These are phyloP conservation scores for Lophura swinhoii DNA, from an alignment of 2,797 vertebrate species.

Conservation along the genomic window DNA sequence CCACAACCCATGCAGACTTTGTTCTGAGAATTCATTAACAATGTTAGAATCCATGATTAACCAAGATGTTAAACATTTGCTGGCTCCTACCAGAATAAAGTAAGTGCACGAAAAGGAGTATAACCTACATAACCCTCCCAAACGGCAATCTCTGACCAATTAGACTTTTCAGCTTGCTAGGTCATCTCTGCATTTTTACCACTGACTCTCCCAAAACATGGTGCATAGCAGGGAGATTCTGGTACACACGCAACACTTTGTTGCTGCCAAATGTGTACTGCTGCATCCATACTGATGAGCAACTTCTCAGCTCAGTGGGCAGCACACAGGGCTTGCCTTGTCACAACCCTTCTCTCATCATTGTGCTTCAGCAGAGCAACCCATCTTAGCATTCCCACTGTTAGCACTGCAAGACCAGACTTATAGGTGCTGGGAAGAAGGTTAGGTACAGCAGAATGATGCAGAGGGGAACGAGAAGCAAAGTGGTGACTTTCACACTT, in stretches of 20 bases:
- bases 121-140: neutral
- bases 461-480: fast-evolving
- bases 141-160: neutral
- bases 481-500: neutral
- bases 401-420: neutral
- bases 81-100: neutral
- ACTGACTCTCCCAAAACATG: fast-evolving
- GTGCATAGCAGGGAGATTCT: neutral
- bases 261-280: neutral
- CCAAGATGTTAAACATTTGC: neutral
- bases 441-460: neutral
- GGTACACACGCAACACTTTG: neutral
- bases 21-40: neutral
- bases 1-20: neutral
- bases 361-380: neutral
- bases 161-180: neutral
- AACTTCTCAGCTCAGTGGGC: neutral
- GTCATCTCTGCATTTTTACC: neutral
- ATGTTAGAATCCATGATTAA: neutral
- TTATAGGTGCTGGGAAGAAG: neutral
- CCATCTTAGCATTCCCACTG: neutral
- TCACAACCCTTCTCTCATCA: neutral
- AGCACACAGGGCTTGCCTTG: neutral
- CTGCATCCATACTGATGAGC: fast-evolving
- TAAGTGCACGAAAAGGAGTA: neutral